Evolutionary conservation across 1,140 invertebrate genomes (phyloP), one percentile per base, ranked within the genome.

Genomic region (Goniozus legneri): DNA sequence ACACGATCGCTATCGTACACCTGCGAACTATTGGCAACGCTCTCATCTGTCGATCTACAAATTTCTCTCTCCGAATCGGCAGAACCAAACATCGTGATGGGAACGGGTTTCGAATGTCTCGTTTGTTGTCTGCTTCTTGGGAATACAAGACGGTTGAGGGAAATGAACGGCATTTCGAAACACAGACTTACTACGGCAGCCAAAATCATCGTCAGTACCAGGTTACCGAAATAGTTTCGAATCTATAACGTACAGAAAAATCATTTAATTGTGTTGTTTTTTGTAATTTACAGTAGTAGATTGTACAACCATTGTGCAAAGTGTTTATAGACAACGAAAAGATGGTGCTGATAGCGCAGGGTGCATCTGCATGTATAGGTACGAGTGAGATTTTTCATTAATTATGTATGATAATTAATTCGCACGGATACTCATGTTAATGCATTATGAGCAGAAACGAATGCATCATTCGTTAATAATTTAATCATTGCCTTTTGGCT

Each of bases 81-180:
- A 2, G 51, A 56, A 8, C 47, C 45, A 48, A 49, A 58, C 6
- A 40, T 32, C n/a, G n/a, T n/a, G n/a, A n/a, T n/a, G n/a, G n/a
- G n/a, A n/a, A n/a, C n/a, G n/a, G n/a, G n/a, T n/a, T n/a, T n/a
- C n/a, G n/a, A n/a, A 21, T 40, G 7, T 19, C 30, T 3, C 27
- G 39, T 4, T 34, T 41, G 35, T 10, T 15, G 2, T 36, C 31
- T 7, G 41, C 10, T 27, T 10, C 10, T 27, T 10, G 10, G 10
- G 4, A 27, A 27, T 27, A 22, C 13, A 0, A 36, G 19, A 4
- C 33, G 41, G 16, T 48, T 41, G n/a, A 58, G 13, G 1, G 27
- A 44, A 36, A 58, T 52, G 36, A 76, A 75, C 0, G 75, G 75
- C 47, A 73, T 68, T 32, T 77, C 75, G 46, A 77, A 70, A 15